Conservation (phyloP, 1,140 invertebrate genomes). For the Cephus cinctus region DNA sequence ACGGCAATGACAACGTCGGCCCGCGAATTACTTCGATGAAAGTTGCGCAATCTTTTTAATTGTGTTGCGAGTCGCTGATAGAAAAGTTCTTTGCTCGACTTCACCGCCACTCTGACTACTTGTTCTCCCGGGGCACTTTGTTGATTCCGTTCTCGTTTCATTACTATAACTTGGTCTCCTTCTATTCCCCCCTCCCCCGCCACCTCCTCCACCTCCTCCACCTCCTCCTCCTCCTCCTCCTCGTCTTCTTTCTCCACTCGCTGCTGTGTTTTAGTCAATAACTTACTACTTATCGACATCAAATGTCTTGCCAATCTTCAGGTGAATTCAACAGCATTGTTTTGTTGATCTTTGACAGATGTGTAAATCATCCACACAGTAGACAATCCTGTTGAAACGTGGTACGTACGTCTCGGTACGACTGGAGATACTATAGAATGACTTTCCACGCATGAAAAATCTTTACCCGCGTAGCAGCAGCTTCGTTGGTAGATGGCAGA, state of each 20-base stretch:
- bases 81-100: conserved; percentile 37
- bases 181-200: background rate
- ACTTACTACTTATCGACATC: background rate
- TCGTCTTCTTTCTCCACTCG: background rate
- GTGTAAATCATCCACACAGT: too few species aligned
- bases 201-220: background rate
- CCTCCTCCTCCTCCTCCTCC: background rate
- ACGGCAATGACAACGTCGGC: conserved; percentile 16
- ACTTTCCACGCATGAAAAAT: too few species aligned
- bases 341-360: too few species aligned
- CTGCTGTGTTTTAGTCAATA: conserved; percentile 7
- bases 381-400: too few species aligned
- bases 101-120: conserved; percentile 5
- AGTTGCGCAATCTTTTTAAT: conserved; percentile 51
- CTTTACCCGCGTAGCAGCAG: too few species aligned
- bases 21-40: conserved; percentile 13
- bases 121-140: conserved; percentile 13
- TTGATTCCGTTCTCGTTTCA: conserved; percentile 23
- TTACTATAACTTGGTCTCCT: conserved; percentile 9
- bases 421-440: too few species aligned
- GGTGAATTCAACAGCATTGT: too few species aligned
- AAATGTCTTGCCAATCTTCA: too few species aligned
- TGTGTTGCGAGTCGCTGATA: conserved; percentile 45
- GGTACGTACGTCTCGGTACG: too few species aligned
- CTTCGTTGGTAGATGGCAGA: too few species aligned